Conservation (phyloP, 2,888 invertebrate genomes). For the Drosophila hamatofila region DNA sequence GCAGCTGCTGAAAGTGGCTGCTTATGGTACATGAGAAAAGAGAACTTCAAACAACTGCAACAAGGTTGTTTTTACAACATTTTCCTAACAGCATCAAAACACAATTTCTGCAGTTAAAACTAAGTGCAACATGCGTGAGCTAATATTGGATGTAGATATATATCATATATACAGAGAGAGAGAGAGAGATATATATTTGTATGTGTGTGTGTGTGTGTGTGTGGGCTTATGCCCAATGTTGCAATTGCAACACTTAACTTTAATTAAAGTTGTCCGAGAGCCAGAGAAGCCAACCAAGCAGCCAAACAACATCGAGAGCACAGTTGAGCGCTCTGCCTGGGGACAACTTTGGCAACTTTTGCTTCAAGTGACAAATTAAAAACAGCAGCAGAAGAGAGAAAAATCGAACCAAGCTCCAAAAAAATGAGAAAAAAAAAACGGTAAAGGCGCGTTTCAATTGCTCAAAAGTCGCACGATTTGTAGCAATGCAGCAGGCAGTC, state of each 20-base stretch:
- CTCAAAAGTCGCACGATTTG: slow-evolving; percentile 68
- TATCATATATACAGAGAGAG: neutral
- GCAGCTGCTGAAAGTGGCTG: neutral
- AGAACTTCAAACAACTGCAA: neutral
- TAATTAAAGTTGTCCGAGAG: slow-evolving; percentile 69
- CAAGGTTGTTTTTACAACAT: slow-evolving; percentile 15
- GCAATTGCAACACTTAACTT: slow-evolving; percentile 58
- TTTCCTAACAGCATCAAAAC: slow-evolving; percentile 3
- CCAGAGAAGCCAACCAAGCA: slow-evolving; percentile 22
- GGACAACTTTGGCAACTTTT: slow-evolving; percentile 78
- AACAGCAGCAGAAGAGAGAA: slow-evolving; percentile 57
- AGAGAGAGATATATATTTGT: neutral
- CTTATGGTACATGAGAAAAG: neutral
- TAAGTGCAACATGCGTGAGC: slow-evolving; percentile 10
- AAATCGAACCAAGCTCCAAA: slow-evolving; percentile 37
- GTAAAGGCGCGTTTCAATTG: slow-evolving; percentile 59
- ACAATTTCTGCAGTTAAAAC: neutral
- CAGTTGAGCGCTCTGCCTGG: slow-evolving; percentile 26
- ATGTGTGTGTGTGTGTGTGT: neutral
- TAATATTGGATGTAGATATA: slow-evolving; percentile 3
- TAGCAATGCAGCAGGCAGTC: slow-evolving; percentile 49
- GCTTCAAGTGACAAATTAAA: slow-evolving; percentile 81
- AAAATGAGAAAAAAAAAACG: slow-evolving; percentile 3
- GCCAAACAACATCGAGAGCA: slow-evolving; percentile 29
- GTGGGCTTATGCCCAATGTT: slow-evolving; percentile 34